Percentiles rank a stretch among this genome's conserved stretches.
These are phyloP conservation scores for Papio anubis DNA, from an alignment of 2,113 vertebrate genomes.

Conservation along the genomic window DNA sequence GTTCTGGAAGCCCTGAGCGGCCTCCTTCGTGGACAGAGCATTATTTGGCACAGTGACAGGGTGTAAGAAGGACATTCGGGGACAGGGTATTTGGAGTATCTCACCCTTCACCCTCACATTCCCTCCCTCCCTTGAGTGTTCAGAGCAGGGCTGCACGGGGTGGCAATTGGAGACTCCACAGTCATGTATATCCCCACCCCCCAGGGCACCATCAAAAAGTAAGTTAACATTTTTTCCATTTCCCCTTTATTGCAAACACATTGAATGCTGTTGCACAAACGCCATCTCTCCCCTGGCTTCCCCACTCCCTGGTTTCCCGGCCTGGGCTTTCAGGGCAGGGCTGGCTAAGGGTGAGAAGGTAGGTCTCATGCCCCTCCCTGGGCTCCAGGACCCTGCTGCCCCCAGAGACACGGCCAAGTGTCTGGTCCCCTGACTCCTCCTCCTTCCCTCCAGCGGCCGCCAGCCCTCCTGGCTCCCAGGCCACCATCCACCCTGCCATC, in stretches of 20 bases:
- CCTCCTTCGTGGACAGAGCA: background rate
- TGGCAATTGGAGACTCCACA: background rate
- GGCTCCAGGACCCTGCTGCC: background rate
- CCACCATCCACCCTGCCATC: background rate
- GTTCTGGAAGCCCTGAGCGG: background rate
- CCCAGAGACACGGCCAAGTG: background rate
- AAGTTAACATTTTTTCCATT: slow-evolving; percentile 74
- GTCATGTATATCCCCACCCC: background rate
- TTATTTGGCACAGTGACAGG: too few species aligned
- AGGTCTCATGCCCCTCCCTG: background rate
- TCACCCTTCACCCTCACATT: too few species aligned
- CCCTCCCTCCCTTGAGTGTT: background rate
- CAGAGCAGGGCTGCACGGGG: background rate
- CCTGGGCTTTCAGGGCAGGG: background rate
- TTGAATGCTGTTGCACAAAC: slow-evolving; percentile 31
- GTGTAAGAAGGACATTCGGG: too few species aligned
- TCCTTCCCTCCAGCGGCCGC: background rate
- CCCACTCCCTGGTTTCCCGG: background rate
- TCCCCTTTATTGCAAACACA: slow-evolving; percentile 62
- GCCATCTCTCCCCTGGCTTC: slow-evolving; percentile 30
- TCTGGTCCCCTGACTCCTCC: background rate
- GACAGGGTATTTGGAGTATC: too few species aligned
- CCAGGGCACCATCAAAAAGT: slow-evolving; percentile 67
- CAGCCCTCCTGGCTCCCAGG: background rate
- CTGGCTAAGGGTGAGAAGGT: background rate